A percentile compares a stretch with the other conserved stretches of the same genome.
Conservation (phyloP, 2,113 vertebrate species). For the Siphamia tubifer region DNA sequence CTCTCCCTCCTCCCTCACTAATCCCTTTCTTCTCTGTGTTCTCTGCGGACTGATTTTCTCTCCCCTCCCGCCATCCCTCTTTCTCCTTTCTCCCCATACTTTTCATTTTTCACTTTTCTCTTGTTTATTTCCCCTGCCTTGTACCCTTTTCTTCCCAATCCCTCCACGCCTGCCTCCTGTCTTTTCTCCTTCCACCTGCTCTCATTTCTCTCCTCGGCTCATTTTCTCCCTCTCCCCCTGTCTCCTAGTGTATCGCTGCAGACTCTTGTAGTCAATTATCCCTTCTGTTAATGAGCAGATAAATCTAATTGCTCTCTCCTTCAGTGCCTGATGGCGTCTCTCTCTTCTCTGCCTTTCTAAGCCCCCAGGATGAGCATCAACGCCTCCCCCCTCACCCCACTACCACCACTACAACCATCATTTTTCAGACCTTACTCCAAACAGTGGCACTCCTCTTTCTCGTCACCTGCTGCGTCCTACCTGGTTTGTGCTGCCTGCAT, state of each 20-base stretch:
- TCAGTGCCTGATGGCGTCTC: constrained; percentile 60
- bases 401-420: too few relatives aligned
- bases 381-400: constrained; percentile 18
- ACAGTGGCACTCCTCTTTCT: constrained; percentile 8
- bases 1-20: constrained; percentile 34
- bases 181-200: constrained; percentile 63
- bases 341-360: constrained; percentile 55
- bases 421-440: constrained; percentile 39
- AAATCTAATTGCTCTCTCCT: constrained; percentile 80
- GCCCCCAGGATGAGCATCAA: constrained; percentile 44
- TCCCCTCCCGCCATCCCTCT: constrained; percentile 9
- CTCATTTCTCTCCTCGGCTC: constrained; percentile 56
- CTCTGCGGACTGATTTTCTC: constrained; percentile 49
- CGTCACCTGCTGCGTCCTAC: too few relatives aligned
- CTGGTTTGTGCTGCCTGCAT: not conserved
- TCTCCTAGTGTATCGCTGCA: constrained; percentile 68
- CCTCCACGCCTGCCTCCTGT: constrained; percentile 39
- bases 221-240: constrained; percentile 55
- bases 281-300: constrained; percentile 80
- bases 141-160: constrained; percentile 50
- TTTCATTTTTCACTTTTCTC: constrained; percentile 60
- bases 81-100: constrained; percentile 34
- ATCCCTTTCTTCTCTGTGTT: constrained; percentile 51
- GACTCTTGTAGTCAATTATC: constrained; percentile 79
- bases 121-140: constrained; percentile 58